phyloP scores from a whole-genome alignment of 2,888 invertebrate genomes.

The Melanotus villosus region DNA sequence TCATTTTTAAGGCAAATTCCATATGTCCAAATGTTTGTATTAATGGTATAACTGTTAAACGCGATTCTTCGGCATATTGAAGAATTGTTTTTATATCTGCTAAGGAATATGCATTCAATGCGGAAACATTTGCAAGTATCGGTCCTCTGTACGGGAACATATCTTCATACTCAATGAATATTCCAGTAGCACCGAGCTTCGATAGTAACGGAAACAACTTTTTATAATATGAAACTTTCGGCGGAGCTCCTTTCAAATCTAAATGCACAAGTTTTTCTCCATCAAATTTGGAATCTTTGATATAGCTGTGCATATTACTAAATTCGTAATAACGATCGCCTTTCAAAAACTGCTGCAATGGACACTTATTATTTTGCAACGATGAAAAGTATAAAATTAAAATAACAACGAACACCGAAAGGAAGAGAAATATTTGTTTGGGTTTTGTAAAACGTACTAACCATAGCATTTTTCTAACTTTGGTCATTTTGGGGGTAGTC shows the following conservation, averaged over 20 bases:
- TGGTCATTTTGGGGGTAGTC: conserved; percentile 26
- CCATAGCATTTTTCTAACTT: conserved; percentile 12
- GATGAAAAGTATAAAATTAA: conserved; percentile 5
- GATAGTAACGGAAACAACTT: conserved; percentile 75
- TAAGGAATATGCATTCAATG: conserved; percentile 76
- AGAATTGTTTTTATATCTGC: conserved; percentile 71
- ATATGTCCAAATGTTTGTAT: conserved; percentile 91
- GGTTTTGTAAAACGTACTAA: conserved; percentile 6
- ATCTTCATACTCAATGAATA: conserved; percentile 89
- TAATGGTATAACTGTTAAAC: conserved; percentile 82
- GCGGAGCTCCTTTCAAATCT: conserved; percentile 89
- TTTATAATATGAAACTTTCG: conserved; percentile 75
- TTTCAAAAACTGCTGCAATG: neutral
- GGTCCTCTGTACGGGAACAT: conserved; percentile 84
- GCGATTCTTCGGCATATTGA: conserved; percentile 70
- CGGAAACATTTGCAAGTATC: conserved; percentile 72
- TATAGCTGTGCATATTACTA: conserved; percentile 61
- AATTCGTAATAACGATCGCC: neutral
- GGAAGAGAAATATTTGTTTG: conserved; percentile 7
- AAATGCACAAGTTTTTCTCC: conserved; percentile 81
- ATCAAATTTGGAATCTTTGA: conserved; percentile 39
- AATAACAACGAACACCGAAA: neutral
- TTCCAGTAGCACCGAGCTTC: conserved; percentile 80
- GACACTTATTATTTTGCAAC: neutral
- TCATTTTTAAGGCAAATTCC: conserved; percentile 83